phyloP scores from a whole-genome alignment of 2,888 invertebrate genomes.

The Exocentrus adspersus region DNA sequence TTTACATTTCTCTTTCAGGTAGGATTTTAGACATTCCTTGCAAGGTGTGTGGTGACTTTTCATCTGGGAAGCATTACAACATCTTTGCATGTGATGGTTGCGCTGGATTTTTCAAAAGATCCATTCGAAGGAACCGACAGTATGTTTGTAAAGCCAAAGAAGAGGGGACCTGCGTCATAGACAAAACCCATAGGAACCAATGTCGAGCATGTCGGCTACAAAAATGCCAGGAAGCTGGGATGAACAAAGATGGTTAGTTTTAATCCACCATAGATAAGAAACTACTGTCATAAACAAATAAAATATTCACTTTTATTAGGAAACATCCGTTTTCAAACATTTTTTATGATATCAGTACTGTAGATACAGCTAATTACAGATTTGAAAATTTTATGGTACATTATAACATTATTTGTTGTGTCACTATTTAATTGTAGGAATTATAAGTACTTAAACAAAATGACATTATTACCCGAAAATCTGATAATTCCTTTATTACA shows the following conservation, averaged over 20 bases:
- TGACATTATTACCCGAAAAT: too few relatives aligned
- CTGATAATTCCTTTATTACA: too few relatives aligned
- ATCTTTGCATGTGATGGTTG: conserved; percentile 99
- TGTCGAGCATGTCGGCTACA: conserved; percentile 92
- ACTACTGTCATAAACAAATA: too few relatives aligned
- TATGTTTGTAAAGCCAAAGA: conserved; percentile 95
- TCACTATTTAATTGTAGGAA: too few relatives aligned
- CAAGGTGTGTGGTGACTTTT: conserved; percentile 96
- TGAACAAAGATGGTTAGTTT: conserved; percentile 91
- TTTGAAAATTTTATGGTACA: too few relatives aligned
- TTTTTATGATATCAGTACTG: too few relatives aligned
- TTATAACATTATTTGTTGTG: too few relatives aligned
- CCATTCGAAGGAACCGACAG: conserved; percentile 93
- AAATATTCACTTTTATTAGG: too few relatives aligned
- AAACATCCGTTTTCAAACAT: too few relatives aligned
- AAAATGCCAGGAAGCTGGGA: conserved; percentile 91
- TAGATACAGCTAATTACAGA: too few relatives aligned
- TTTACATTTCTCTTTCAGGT: conserved; percentile 70
- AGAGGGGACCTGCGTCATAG: conserved; percentile 87
- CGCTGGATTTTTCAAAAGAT: conserved; percentile 89
- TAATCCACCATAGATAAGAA: background rate
- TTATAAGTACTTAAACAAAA: too few relatives aligned
- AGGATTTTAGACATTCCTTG: conserved; percentile 98
- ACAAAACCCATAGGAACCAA: conserved; percentile 96
- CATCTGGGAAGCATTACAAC: conserved; percentile 99